Base-by-base conservation (phyloP, 2,888 invertebrate species). In the Cartodere bifasciata region DNA sequence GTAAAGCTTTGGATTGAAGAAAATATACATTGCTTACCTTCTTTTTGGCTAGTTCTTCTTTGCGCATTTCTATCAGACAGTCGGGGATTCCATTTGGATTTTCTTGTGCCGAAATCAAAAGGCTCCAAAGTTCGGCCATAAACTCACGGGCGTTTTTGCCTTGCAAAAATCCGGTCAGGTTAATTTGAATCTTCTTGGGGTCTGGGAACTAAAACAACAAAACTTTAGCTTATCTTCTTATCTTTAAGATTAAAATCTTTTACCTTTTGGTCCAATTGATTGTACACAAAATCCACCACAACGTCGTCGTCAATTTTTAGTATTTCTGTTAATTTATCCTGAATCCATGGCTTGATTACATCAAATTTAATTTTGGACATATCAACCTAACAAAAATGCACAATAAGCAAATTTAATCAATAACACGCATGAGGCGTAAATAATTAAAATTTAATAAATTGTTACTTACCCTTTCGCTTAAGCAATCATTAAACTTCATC, bases 161-260 rank as follows among this genome's bases (percentile, higher is more conserved):
- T 57, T 98, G 97, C 39, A 99, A 68, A 63, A 99, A 99, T 26
- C 98, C 98, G 25, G 98, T 99, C 62, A 99, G 69, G 65, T 98
- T 98, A 55, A 99, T 99, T 74, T 99, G 97, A 82, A 98, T 97
- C 64, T 92, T 88, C 63, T 91, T 87, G 28, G 94, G 92, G 67
- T 95, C 92, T 31, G 94, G 94, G 65, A 77, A 85, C 86, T 88
- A 67, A 57, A 65, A 69, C 64, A 57, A 32, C 22, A 32, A 28
- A 24, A 23, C 12, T 22, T 4, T 11, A 27, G 15, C 15, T 13
- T 21, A 17, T n/a, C 6, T 23, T 23, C 6, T 9, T 9, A 7
- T 9, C 11, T 5, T 9, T 11, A 11, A 23, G 11, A 16, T 1
- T 6, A 7, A 28, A n/a, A 15, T 31, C 27, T 27, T 17, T 28